Evolutionary conservation across 2,888 invertebrate genomes (phyloP).

Genomic region (Drosophila multiciliata): DNA sequence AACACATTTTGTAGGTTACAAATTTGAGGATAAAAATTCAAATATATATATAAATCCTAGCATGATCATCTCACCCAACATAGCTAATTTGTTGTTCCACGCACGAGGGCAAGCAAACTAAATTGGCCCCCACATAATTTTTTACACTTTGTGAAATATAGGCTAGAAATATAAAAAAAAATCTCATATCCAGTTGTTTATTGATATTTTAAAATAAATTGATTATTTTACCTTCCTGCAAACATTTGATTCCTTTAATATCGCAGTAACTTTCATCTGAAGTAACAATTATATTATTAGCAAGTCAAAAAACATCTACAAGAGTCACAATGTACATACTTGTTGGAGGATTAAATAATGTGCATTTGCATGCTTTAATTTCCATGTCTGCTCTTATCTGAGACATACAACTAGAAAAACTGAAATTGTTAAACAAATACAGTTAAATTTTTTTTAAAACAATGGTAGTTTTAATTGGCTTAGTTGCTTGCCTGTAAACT

Average conservation of each 20-base stretch:
- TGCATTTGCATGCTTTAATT: conserved; percentile 76
- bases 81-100: conserved; percentile 70
- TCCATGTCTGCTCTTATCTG: conserved; percentile 70
- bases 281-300: neutral
- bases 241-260: conserved; percentile 38
- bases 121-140: conserved; percentile 55
- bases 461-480: accelerated
- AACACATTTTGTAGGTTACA: neutral
- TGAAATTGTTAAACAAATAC: conserved; percentile 14
- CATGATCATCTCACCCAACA: conserved; percentile 62
- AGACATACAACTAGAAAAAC: conserved; percentile 79
- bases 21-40: neutral
- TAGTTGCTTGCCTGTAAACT: conserved; percentile 52
- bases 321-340: conserved; percentile 53
- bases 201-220: neutral
- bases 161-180: conserved; percentile 31
- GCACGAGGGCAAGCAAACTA: conserved; percentile 72
- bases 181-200: neutral
- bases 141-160: conserved; percentile 60
- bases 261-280: conserved; percentile 35
- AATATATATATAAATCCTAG: neutral
- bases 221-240: conserved; percentile 37
- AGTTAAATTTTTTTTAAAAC: neutral
- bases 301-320: neutral
- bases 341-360: conserved; percentile 65